Evolutionary conservation across 2,113 vertebrate genomes (phyloP).

Genomic region (Sorex fumeus): DNA sequence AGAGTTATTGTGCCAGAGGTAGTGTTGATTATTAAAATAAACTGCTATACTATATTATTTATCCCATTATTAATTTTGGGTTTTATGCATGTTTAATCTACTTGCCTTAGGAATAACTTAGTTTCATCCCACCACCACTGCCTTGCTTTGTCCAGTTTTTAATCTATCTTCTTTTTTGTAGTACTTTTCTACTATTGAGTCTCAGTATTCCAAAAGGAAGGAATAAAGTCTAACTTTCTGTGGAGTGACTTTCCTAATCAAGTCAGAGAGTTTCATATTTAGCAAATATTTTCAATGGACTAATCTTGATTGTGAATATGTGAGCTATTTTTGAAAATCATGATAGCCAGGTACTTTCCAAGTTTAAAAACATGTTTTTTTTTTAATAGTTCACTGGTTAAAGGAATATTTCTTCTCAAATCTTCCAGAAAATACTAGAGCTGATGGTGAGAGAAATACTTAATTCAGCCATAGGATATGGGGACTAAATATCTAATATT

Average conservation of each 20-base stretch:
- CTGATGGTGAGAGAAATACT: background rate
- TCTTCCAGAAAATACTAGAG: background rate
- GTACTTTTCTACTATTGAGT: background rate
- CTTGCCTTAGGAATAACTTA: background rate
- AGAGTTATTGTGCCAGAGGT: background rate
- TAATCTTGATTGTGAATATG: background rate
- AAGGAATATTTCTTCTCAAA: background rate
- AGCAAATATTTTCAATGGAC: background rate
- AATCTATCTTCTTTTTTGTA: background rate
- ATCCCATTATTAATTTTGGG: background rate
- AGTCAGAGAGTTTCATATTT: background rate
- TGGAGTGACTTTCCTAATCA: background rate
- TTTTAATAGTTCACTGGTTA: background rate
- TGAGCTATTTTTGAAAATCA: slow-evolving; percentile 17
- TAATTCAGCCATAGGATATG: background rate
- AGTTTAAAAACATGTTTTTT: background rate
- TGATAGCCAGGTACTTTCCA: background rate
- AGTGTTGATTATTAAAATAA: slow-evolving; percentile 46
- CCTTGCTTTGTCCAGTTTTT: background rate
- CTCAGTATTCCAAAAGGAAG: background rate
- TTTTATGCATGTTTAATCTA: background rate
- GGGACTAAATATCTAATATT: background rate
- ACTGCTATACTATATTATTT: background rate
- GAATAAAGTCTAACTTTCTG: background rate
- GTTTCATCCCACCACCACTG: background rate